phyloP scores from a whole-genome alignment of 2,888 invertebrate species.

The Oconnorella tubifera region DNA sequence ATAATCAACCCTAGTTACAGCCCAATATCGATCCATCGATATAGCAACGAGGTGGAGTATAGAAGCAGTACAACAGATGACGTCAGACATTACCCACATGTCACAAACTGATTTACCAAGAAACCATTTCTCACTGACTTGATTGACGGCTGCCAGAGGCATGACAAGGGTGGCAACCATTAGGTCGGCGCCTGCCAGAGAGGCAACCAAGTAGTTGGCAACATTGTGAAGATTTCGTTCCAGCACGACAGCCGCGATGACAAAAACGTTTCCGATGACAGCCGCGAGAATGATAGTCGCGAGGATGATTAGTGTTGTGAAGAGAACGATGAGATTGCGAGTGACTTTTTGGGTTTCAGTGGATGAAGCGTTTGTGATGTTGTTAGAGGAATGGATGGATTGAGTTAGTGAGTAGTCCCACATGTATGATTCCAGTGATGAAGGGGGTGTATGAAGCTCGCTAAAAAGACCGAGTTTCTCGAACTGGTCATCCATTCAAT shows the following conservation, averaged over 20 bases:
- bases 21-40: slow-evolving; percentile 96
- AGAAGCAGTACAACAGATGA: slow-evolving; percentile 94
- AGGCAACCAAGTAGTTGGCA: slow-evolving; percentile 92
- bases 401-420: too few relatives aligned
- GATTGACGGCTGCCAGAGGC: slow-evolving; percentile 58
- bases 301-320: slow-evolving; percentile 15
- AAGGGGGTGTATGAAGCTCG: too few relatives aligned
- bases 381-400: too few relatives aligned
- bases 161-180: slow-evolving; percentile 86
- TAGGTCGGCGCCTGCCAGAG: slow-evolving; percentile 92
- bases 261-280: slow-evolving; percentile 82
- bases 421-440: too few relatives aligned
- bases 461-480: too few relatives aligned
- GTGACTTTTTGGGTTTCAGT: background rate
- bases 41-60: slow-evolving; percentile 95
- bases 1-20: slow-evolving; percentile 94
- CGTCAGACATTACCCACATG: slow-evolving; percentile 82
- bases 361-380: too few relatives aligned
- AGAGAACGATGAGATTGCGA: slow-evolving; percentile 1
- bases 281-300: slow-evolving; percentile 21
- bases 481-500: too few relatives aligned
- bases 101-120: slow-evolving; percentile 64
- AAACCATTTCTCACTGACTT: slow-evolving; percentile 47
- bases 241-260: slow-evolving; percentile 91
- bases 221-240: slow-evolving; percentile 90